Conservation (phyloP, 2,797 vertebrate genomes). For the Parauchenoglanis ngamensis region DNA sequence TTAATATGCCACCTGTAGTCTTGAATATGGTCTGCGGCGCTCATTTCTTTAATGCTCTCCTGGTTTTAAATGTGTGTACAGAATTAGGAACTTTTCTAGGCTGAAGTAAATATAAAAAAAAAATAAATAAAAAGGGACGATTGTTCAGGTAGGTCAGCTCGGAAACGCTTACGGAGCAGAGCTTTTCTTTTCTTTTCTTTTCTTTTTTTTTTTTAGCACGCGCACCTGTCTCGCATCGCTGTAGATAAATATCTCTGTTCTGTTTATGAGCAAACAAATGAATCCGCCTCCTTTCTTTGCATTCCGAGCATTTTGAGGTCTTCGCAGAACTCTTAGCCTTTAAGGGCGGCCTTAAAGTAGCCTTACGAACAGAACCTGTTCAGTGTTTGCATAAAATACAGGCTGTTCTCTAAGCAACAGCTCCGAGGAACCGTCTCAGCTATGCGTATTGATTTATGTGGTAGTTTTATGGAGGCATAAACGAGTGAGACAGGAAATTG, state of each 20-base stretch:
- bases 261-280: background rate
- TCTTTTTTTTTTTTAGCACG: too few species aligned
- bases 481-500: conserved; percentile 7
- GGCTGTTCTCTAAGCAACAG: background rate
- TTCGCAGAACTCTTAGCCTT: background rate
- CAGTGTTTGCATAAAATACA: background rate
- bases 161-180: background rate
- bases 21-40: background rate
- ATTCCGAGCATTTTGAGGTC: background rate
- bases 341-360: background rate
- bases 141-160: background rate
- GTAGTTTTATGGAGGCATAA: conserved; percentile 23
- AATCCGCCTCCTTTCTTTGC: background rate
- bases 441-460: conserved; percentile 7
- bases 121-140: too few species aligned
- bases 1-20: conserved; percentile 30
- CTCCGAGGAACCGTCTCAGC: background rate
- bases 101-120: background rate
- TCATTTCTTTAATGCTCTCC: background rate
- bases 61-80: background rate
- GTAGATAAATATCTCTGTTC: background rate
- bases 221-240: background rate
- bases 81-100: background rate
- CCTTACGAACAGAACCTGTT: background rate
- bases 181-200: background rate